These are phyloP conservation scores for Eupithecia subfuscata DNA, from an alignment of 2,888 invertebrate species.

Conservation along the genomic window DNA sequence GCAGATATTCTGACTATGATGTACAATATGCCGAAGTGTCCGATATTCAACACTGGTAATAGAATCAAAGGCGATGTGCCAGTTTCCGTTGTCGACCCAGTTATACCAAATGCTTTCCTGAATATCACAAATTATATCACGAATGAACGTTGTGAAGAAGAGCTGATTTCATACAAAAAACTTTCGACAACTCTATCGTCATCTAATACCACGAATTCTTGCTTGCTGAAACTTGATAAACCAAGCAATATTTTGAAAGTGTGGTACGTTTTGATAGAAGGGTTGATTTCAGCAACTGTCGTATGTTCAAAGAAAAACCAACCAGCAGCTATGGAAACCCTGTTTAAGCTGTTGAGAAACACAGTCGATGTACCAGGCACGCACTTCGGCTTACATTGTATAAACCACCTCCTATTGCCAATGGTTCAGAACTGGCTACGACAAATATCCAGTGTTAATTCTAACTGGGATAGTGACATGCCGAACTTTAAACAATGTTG, in stretches of 20 bases:
- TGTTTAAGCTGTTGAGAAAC: slow-evolving; percentile 92
- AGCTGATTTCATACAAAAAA: slow-evolving; percentile 86
- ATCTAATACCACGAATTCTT: slow-evolving; percentile 80
- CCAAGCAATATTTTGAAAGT: slow-evolving; percentile 94
- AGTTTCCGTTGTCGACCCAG: slow-evolving; percentile 91
- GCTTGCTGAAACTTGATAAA: slow-evolving; percentile 88
- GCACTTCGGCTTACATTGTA: slow-evolving; percentile 94
- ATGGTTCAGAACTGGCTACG: slow-evolving; percentile 97
- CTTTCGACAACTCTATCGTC: slow-evolving; percentile 81
- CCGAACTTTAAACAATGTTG: slow-evolving; percentile 98
- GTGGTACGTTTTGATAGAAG: slow-evolving; percentile 95
- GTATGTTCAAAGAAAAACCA: slow-evolving; percentile 95
- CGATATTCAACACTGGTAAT: slow-evolving; percentile 95
- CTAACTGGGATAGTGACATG: slow-evolving; percentile 90
- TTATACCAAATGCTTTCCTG: slow-evolving; percentile 89
- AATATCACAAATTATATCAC: slow-evolving; percentile 88
- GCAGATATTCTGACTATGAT: slow-evolving; percentile 94
- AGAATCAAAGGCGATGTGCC: slow-evolving; percentile 91
- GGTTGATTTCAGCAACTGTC: slow-evolving; percentile 91
- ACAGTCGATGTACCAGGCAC: slow-evolving; percentile 92
- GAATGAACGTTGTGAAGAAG: slow-evolving; percentile 86
- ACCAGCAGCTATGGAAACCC: slow-evolving; percentile 92
- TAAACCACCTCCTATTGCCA: slow-evolving; percentile 95
- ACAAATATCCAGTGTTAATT: slow-evolving; percentile 87
- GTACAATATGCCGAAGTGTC: slow-evolving; percentile 97